phyloP scores from a whole-genome alignment of 2,113 vertebrate genomes.

The Progne subis region DNA sequence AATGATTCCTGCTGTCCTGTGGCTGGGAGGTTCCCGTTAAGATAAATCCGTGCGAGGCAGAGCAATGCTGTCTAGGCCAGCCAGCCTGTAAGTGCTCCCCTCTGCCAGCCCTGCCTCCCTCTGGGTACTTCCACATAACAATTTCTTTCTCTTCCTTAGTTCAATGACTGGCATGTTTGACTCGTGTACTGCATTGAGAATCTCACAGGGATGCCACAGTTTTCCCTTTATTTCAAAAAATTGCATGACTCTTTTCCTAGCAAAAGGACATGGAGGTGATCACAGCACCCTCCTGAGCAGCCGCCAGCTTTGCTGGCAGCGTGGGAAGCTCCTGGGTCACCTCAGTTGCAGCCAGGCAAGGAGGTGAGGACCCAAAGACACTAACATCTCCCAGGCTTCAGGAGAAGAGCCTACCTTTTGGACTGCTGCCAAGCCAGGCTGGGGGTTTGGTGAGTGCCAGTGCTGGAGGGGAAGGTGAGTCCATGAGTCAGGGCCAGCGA shows the following conservation, averaged over 20 bases:
- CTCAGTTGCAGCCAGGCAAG: rapidly evolving
- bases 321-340: rapidly evolving
- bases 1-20: background rate
- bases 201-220: background rate
- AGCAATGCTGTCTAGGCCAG: background rate
- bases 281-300: background rate
- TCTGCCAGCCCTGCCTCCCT: background rate
- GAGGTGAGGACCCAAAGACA: background rate
- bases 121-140: background rate
- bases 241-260: background rate
- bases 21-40: background rate
- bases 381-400: background rate
- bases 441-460: background rate
- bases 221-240: background rate
- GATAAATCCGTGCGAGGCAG: rapidly evolving
- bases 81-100: background rate
- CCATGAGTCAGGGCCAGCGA: background rate
- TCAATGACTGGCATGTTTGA: background rate
- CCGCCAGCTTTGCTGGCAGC: background rate
- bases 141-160: background rate
- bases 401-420: background rate
- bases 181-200: rapidly evolving
- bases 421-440: rapidly evolving
- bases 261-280: background rate
- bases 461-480: background rate